Base-by-base conservation (phyloP, 2,113 vertebrate species). In the Dicrurus megarhynchus region DNA sequence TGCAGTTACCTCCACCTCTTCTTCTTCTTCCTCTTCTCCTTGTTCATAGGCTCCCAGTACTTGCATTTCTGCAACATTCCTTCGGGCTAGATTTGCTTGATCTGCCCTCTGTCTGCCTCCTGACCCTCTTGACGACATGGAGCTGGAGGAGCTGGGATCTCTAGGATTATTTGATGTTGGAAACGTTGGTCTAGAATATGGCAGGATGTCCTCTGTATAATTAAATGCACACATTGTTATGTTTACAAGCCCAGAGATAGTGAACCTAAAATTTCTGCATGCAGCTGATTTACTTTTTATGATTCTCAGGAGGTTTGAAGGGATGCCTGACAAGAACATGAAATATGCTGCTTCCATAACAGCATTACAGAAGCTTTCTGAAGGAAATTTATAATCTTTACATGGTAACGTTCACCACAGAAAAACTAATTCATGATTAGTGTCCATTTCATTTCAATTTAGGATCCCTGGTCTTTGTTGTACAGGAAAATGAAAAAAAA, bases 131-230 rank as follows among this genome's bases (percentile, higher is more conserved):
- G 99, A 99, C 30, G 99, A 99, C 99, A 99, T 99, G 53, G 99
- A 99, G 96, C 99, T 99, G 93, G 99, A 99, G 91, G 99, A 99
- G 97, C 99, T 99, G 49, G 99, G 99, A 97, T 99, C 99, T 97
- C 99, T 97, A 42, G 99, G 98, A 96, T 98, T 99, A 97, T 99
- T 99, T 91, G 99, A 98, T 42, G 98, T 98, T 68, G 99, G 99
- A 97, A 99, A 99, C 24, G 99, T 99, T 94, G 99, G 99, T 97
- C 99, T 99, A 97, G 99, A 99, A 65, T 99, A 99, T 47, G 99
- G 99, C 92, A 98, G 97, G 97, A 99, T 99, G 98, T 99, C 99
- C 97, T 99, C 99, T 98, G 98, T 95, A 83, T 93, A 98, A 97
- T 82, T 68, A 97, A 95, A 94, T 24, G 84, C 26, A 84, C 8